Base-by-base conservation (phyloP, 1,140 invertebrate genomes). In the Drosophila miranda region DNA sequence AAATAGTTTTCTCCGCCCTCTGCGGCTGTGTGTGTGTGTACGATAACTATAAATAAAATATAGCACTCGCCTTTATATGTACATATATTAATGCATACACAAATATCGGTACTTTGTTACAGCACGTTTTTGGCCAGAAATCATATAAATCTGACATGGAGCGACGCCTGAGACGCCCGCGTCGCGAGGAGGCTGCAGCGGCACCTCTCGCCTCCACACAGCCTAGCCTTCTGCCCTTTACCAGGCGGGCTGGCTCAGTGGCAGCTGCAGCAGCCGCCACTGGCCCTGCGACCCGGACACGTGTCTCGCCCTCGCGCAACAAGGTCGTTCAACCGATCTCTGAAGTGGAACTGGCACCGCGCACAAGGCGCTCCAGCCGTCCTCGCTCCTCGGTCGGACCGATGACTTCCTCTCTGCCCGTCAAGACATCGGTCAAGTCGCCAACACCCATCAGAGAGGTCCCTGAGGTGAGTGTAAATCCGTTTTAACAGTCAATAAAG, bases 11-110 rank as follows among this genome's bases (percentile, higher is more conserved):
- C 30, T 21, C 38, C 5, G 7, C 14, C 8, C 34, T 13, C 34
- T 49, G n/a, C 43, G 19, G 43, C 51, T 53, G 51, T 57, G 59
- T 53, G 54, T 66, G 46, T 59, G 46, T 56, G 57, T 63, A 46
- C 42, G 41, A 71, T n/a, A 48, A 72, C 81, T 87, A 86, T 75
- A 78, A 84, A 84, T 84, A 84, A 84, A 67, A 84, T 74, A 60
- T 62, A 80, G 72, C 68, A 23, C 72, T 49, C 46, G 60, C 55
- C 51, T 49, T 38, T 13, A 28, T 26, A n/a, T n/a, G n/a, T n/a
- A 41, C 45, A 52, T 52, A 56, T 63, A 13, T 23, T 60, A 48
- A 43, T 55, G 46, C 30, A 19, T 45, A 55, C 54, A 54, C 62
- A 75, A 44, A 52, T 55, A 56, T 55, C 64, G 9, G 51, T 49